These are phyloP conservation scores for Sinhomidia bicolor DNA, from an alignment of 2,888 invertebrate genomes.

Conservation along the genomic window DNA sequence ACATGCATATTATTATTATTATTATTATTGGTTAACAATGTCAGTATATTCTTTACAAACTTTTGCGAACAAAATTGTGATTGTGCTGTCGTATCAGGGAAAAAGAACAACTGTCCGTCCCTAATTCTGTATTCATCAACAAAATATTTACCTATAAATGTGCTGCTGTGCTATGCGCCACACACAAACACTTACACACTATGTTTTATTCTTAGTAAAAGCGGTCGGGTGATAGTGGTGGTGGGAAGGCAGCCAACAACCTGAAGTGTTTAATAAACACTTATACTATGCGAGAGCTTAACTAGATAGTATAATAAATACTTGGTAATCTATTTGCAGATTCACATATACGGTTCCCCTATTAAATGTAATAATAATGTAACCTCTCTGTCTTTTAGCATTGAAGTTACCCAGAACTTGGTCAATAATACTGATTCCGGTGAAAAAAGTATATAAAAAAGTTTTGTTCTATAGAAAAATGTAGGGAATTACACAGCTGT, in stretches of 20 bases:
- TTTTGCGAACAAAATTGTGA: no score
- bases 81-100: neutral
- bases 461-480: constrained; percentile 5
- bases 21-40: neutral
- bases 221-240: no score
- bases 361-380: neutral
- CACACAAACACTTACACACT: neutral
- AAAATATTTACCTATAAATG: no score
- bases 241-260: constrained; percentile 51
- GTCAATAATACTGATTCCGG: constrained; percentile 16
- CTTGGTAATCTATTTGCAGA: no score
- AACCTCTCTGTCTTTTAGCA: constrained; percentile 7
- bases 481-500: neutral
- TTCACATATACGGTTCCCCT: no score
- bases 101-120: neutral
- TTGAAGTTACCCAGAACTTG: neutral
- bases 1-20: no score
- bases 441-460: constrained; percentile 24
- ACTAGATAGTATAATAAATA: no score
- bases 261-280: constrained; percentile 19
- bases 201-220: neutral
- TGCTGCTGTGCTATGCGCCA: no score
- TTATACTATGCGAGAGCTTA: no score
- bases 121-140: neutral
- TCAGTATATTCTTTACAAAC: neutral